Base-by-base conservation (phyloP, 2,888 invertebrate genomes). In the Cataglyphis albicans region DNA sequence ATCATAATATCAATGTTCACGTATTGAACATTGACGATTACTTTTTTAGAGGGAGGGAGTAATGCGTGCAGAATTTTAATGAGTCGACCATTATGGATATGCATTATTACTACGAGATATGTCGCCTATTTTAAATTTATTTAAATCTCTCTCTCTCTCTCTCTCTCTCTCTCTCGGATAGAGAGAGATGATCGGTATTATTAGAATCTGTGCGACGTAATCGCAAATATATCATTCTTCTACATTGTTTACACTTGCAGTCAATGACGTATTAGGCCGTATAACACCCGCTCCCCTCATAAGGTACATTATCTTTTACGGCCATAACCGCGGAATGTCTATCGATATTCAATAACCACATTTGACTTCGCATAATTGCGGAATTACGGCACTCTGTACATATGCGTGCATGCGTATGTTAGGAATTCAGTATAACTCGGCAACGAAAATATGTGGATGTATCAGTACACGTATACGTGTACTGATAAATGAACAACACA, bases 261-360 rank as follows among this genome's bases (percentile, higher is more conserved):
- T 80, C 41, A 29, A 68, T 76, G 61, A 80, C 41, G 41, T 29
- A 21, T 52, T n/a, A 9, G 12, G 35, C 15, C 25, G 35, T 59
- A n/a, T 59, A 80, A 73, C 35, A 29, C 2, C 29, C 48, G 18
- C 15, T 44, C n/a, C 12, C 70, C 78, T 82, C 78, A 57, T 82
- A 78, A 1, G 18, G 15, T 57, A 57, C n/a, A 65, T 52, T 48
- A 52, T 7, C 81, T 78, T 80, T 82, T 65, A 76, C 21, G 63
- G 25, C 81, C 25, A 12, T 63, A 55, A 35, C 41, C 72, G 25
- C 41, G 63, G 44, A 81, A 83, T 61, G 73, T n/a, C 65, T 76
- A 83, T 82, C 86, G 83, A 88, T 85, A 85, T 88, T 86, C 88
- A 88, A 88, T 88, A 88, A 74, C 86, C 81, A 86, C 88, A 75